Evolutionary conservation across 2,888 invertebrate species (phyloP).

Genomic region (Xiphydria camelus): DNA sequence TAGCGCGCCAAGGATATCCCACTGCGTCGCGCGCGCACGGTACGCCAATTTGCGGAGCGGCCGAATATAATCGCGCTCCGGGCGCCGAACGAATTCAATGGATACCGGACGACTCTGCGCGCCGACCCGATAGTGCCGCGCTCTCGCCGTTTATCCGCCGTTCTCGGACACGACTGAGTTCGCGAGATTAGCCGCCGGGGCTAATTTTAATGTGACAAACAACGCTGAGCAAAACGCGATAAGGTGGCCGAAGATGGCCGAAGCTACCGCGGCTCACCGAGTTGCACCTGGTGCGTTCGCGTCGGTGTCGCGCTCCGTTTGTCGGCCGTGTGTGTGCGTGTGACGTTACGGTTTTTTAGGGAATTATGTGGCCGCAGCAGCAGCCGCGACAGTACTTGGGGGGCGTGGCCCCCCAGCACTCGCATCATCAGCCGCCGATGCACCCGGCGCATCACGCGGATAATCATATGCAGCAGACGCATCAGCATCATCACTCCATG

Average conservation of each 20-base stretch:
- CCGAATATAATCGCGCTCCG: no score
- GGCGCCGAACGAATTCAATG: constrained; percentile 1
- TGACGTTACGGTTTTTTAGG: not conserved
- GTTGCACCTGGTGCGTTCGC: not conserved
- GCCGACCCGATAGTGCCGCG: no score
- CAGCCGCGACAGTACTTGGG: constrained; percentile 28
- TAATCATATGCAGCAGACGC: constrained; percentile 19
- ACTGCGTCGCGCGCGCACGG: no score
- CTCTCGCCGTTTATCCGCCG: not conserved
- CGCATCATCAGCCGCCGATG: constrained; percentile 23
- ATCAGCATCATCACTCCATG: constrained; percentile 18
- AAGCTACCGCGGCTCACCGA: not conserved
- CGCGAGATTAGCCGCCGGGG: constrained; percentile 27
- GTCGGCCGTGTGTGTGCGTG: not conserved
- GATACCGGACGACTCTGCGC: no score
- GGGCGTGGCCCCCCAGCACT: constrained; percentile 23
- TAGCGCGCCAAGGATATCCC: no score
- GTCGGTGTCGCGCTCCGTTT: not conserved
- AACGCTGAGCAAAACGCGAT: constrained; percentile 26
- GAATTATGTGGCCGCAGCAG: constrained; percentile 33
- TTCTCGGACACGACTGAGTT: not conserved
- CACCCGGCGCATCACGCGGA: constrained; percentile 22
- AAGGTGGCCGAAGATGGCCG: constrained; percentile 8
- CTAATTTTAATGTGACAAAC: constrained; percentile 35
- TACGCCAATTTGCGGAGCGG: no score